Conservation (phyloP, 2,888 invertebrate species). For the Taphrorychus bicolor region DNA sequence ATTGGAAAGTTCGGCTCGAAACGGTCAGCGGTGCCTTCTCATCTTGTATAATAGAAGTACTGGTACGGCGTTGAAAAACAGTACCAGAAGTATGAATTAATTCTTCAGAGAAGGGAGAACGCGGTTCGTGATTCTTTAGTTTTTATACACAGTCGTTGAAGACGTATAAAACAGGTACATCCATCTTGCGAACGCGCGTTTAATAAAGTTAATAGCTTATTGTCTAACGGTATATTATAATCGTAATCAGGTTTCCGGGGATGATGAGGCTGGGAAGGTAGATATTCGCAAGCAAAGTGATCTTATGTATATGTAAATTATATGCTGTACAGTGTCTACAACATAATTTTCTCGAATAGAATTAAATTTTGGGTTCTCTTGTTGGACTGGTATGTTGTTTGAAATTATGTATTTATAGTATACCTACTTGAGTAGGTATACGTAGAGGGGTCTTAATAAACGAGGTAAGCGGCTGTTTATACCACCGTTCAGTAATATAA, state of each 20-base stretch:
- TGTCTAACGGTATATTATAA: not conserved
- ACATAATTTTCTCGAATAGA: no score
- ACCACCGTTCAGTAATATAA: no score
- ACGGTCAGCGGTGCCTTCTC: constrained; percentile 28
- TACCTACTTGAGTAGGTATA: no score
- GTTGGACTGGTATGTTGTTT: no score
- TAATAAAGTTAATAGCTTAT: not conserved
- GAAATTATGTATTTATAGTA: no score
- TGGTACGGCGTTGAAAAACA: constrained; percentile 12
- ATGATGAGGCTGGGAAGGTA: not conserved
- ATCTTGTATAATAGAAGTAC: constrained; percentile 31
- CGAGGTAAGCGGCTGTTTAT: no score
- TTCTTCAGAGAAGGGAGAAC: constrained; percentile 23
- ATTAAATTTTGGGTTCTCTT: no score
- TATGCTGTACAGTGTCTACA: no score
- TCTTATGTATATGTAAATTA: not conserved
- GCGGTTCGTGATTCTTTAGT: constrained; percentile 16
- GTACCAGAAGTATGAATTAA: constrained; percentile 15
- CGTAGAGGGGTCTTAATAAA: no score
- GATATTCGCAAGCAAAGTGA: no score
- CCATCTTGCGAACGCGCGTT: not conserved
- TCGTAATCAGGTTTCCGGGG: not conserved
- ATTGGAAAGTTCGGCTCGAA: constrained; percentile 23
- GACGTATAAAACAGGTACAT: not conserved
- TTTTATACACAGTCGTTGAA: not conserved